Evolutionary conservation across 1,140 invertebrate genomes (phyloP), one percentile per base, ranked within the genome.

Genomic region (Limonius californicus): DNA sequence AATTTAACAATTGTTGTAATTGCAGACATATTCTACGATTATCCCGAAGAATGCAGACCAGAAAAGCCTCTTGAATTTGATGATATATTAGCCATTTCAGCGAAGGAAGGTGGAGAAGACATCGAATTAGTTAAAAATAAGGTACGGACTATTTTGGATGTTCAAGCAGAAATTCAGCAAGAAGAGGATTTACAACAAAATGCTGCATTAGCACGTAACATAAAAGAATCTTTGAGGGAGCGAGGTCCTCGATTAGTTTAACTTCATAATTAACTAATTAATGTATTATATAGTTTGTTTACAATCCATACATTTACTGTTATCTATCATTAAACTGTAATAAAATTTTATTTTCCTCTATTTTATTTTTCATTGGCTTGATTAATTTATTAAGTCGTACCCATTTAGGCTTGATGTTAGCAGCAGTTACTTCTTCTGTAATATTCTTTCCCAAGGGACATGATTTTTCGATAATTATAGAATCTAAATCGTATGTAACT

Each of bases 1-100:
- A 39, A 47, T 42, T 45, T 64, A 35, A 15, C 63, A 54, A 15
- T 18, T 63, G 61, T 64, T n/a, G n/a, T 62, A 54, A 45, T 77
- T 74, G 35, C 62, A 70, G 76, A 75, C 50, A 65, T 78, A 16
- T 68, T 85, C 9, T 55, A 78, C 9, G 73, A 81, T 60, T 82
- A 87, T 68, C 83, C 87, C 0, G 80, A 87, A 64, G 82, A 87
- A 66, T 78, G 91, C 8, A 78, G 82, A 58, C 91, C 92, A 0
- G 76, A 83, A 47, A 83, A 77, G 60, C 62, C 85, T 0, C 73
- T 95, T 0, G 81, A 83, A 54, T 95, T 96, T 78, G 81, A 90
- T 61, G 78, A 85, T 66, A 81, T 91, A 32, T 69, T 90, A 14
- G 78, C 83, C 14, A 85, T 89, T 69, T 87, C 85, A 15, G 85